These are phyloP conservation scores for Hoplostethus atlanticus DNA, from an alignment of 2,797 vertebrate species.

Conservation along the genomic window DNA sequence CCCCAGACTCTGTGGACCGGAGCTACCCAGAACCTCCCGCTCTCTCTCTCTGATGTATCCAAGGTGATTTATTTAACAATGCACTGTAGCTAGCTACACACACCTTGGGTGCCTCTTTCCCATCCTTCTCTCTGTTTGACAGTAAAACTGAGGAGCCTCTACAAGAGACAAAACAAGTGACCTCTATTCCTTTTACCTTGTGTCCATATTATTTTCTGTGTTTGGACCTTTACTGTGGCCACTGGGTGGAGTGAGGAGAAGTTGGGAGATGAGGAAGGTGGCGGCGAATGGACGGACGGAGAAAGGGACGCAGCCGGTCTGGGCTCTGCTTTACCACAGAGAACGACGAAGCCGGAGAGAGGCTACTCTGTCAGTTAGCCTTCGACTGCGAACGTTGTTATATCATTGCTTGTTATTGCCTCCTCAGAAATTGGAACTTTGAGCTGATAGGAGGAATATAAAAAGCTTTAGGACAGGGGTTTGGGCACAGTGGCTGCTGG, in stretches of 20 bases:
- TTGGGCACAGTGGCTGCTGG: slow-evolving; percentile 46
- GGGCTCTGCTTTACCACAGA: slow-evolving; percentile 50
- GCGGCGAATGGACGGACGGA: slow-evolving; percentile 33
- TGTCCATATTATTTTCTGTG: slow-evolving; percentile 42
- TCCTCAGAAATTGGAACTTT: slow-evolving; percentile 67
- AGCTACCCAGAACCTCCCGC: slow-evolving; percentile 54
- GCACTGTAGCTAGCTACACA: slow-evolving; percentile 17
- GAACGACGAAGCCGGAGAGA: slow-evolving; percentile 42
- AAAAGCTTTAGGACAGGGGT: slow-evolving; percentile 75
- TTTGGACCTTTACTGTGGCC: slow-evolving; percentile 57
- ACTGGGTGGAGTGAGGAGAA: slow-evolving; percentile 52
- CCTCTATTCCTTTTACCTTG: slow-evolving; percentile 40
- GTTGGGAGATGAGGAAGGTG: slow-evolving; percentile 37
- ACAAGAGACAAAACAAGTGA: slow-evolving; percentile 50
- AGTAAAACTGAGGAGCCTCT: slow-evolving; percentile 53
- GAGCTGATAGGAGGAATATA: slow-evolving; percentile 50
- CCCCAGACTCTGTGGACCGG: slow-evolving; percentile 38
- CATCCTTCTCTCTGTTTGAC: slow-evolving; percentile 49
- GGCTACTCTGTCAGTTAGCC: slow-evolving; percentile 54
- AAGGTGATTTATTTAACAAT: slow-evolving; percentile 36
- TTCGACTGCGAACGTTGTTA: slow-evolving; percentile 69
- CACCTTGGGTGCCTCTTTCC: slow-evolving; percentile 45
- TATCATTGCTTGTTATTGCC: slow-evolving; percentile 54
- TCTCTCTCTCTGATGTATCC: slow-evolving; percentile 57
- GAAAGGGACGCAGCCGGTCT: slow-evolving; percentile 57